phyloP scores from a whole-genome alignment of 2,888 invertebrate genomes.

The Conus canariensis region DNA sequence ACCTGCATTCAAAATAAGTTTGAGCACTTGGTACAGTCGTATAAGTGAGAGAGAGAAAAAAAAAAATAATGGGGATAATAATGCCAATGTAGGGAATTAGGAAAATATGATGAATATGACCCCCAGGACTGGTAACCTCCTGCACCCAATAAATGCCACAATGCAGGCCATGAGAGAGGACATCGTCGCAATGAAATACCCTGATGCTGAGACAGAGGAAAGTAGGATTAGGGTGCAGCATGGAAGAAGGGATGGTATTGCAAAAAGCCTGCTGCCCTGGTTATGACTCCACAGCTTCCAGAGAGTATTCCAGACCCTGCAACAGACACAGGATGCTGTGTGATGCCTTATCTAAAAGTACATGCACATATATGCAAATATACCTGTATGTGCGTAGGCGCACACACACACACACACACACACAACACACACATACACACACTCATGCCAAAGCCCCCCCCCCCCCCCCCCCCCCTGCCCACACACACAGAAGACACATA shows the following conservation, averaged over 20 bases:
- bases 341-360: not conserved
- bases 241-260: not conserved
- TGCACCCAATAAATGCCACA: not conserved
- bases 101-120: no score
- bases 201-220: not conserved
- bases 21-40: no score
- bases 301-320: constrained; percentile 30
- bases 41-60: no score
- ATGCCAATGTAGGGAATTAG: no score
- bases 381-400: not conserved
- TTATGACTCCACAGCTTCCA: constrained; percentile 36
- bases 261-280: not conserved
- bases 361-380: not conserved
- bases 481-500: no score
- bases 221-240: not conserved
- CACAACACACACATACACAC: no score
- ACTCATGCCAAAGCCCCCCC: no score
- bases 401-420: no score
- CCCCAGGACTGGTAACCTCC: no score
- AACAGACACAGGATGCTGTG: not conserved
- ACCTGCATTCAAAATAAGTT: no score
- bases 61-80: no score
- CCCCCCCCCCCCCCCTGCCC: no score
- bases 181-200: not conserved
- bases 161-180: not conserved